Conservation (phyloP, 2,888 invertebrate genomes). For the Nomada fabriciana region DNA sequence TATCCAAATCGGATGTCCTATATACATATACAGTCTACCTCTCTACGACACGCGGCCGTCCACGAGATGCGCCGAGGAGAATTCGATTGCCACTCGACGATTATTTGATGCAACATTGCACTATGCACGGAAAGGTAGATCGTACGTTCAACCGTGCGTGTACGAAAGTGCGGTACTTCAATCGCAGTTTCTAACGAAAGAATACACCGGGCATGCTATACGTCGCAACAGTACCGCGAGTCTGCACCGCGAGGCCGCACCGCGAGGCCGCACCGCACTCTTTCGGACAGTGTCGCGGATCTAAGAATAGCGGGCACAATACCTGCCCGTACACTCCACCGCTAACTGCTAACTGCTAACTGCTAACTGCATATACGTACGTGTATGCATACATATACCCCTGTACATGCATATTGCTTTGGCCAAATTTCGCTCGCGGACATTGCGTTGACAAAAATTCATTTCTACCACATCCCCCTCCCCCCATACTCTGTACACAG, state of each 20-base stretch:
- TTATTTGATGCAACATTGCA: background rate
- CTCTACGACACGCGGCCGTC: background rate
- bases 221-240: conserved; percentile 5
- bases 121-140: background rate
- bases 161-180: background rate
- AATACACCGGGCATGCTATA: conserved; percentile 10
- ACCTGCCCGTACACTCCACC: conserved; percentile 6
- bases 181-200: background rate
- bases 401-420: background rate
- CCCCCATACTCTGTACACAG: too few species aligned
- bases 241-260: conserved; percentile 15
- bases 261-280: conserved; percentile 19
- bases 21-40: too few species aligned
- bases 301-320: conserved; percentile 50
- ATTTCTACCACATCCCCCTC: too few species aligned
- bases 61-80: background rate
- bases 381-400: too few species aligned
- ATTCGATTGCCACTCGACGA: background rate
- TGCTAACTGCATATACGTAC: conserved; percentile 5
- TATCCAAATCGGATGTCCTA: too few species aligned
- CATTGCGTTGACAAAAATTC: too few species aligned
- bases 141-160: background rate
- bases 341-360: background rate
- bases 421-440: conserved; percentile 42
- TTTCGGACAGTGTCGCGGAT: conserved; percentile 2